A percentile compares a stretch with the other conserved stretches of the same genome.
Conservation (phyloP, 1,140 invertebrate genomes). For the Lucilia sericata region DNA sequence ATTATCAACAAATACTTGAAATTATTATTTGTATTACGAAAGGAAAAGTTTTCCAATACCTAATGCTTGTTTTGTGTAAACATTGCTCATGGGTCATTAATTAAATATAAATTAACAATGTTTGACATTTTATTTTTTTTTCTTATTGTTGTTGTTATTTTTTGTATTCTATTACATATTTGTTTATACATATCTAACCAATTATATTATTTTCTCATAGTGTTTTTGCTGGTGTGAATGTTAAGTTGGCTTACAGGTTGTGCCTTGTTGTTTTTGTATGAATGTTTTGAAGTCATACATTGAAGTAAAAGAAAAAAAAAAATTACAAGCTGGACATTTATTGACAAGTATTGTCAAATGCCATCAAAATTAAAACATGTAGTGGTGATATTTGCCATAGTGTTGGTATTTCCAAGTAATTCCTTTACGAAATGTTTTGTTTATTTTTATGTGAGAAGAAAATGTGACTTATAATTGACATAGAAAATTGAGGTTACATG, state of each 20-base stretch:
- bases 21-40: background rate
- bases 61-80: background rate
- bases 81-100: background rate
- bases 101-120: conserved; percentile 18
- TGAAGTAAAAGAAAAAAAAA: background rate
- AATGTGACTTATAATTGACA: too few species aligned
- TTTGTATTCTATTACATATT: background rate
- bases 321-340: conserved; percentile 16
- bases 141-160: background rate
- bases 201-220: conserved; percentile 8
- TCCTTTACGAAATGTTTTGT: too few species aligned
- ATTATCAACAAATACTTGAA: background rate
- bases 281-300: background rate
- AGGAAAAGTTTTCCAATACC: background rate
- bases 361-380: background rate
- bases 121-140: background rate
- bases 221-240: background rate
- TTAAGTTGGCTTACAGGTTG: background rate
- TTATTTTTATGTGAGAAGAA: too few species aligned
- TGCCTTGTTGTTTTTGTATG: too few species aligned
- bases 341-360: conserved; percentile 11
- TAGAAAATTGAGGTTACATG: too few species aligned
- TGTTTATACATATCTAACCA: background rate
- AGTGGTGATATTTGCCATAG: too few species aligned
- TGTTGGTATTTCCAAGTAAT: too few species aligned